phyloP scores from a whole-genome alignment of 2,888 invertebrate species.

The Helleia helle region DNA sequence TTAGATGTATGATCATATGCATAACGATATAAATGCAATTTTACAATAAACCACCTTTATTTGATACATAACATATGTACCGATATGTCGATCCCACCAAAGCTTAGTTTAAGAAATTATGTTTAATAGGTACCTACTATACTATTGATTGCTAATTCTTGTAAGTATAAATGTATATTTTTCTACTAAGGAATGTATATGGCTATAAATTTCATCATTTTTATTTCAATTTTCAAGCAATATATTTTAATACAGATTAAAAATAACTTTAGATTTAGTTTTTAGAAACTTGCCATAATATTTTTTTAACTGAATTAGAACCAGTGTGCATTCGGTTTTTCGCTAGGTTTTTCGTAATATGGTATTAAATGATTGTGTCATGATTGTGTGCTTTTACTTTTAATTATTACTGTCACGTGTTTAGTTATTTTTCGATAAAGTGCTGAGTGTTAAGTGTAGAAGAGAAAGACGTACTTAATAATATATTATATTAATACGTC shows the following conservation, averaged over 20 bases:
- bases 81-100: slow-evolving; percentile 67
- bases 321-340: slow-evolving; percentile 2
- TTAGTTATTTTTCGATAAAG: too few species aligned
- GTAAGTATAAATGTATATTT: slow-evolving; percentile 25
- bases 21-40: too few species aligned
- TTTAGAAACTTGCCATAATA: neutral
- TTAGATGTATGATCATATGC: too few species aligned
- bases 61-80: slow-evolving; percentile 18
- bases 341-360: too few species aligned
- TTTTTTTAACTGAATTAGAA: neutral
- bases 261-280: neutral
- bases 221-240: slow-evolving; percentile 6
- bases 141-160: slow-evolving; percentile 25
- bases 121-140: slow-evolving; percentile 39
- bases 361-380: too few species aligned
- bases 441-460: too few species aligned
- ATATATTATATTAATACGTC: too few species aligned
- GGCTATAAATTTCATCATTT: slow-evolving; percentile 12
- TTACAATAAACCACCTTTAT: slow-evolving; percentile 7
- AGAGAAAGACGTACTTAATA: too few species aligned
- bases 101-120: slow-evolving; percentile 66
- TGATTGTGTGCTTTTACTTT: too few species aligned
- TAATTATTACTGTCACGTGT: too few species aligned
- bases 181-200: slow-evolving; percentile 15
- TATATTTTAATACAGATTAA: slow-evolving; percentile 11